Conservation (phyloP, 2,797 vertebrate species). For the Typhlichthys eigenmanni region DNA sequence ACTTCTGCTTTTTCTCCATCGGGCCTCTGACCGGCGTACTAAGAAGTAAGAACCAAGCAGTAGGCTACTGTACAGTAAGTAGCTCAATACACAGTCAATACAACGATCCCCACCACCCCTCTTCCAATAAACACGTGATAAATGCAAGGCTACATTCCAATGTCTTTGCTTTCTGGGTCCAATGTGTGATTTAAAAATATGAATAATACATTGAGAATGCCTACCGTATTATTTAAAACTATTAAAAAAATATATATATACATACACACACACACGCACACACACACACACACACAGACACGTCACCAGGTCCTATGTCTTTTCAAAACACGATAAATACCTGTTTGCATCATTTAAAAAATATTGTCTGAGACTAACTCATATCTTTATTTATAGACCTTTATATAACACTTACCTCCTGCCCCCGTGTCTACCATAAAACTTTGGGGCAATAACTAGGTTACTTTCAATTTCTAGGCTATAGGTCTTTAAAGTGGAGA, state of each 20-base stretch:
- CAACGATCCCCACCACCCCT: conserved; percentile 49
- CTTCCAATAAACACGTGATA: conserved; percentile 4
- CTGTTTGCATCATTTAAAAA: too few species aligned
- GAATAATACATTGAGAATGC: too few species aligned
- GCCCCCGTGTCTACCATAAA: not conserved
- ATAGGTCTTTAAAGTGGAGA: not conserved
- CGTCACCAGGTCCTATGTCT: not conserved
- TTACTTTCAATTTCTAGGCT: not conserved
- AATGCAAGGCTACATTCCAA: conserved; percentile 4
- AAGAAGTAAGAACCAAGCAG: conserved; percentile 42
- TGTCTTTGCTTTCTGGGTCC: conserved; percentile 1
- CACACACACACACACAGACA: not conserved
- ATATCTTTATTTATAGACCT: too few species aligned
- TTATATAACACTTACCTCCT: not conserved
- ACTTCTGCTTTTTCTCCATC: conserved; percentile 76
- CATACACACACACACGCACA: too few species aligned
- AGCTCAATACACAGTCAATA: conserved; percentile 1
- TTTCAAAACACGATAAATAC: too few species aligned
- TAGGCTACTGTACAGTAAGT: conserved; percentile 3
- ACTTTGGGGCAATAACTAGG: not conserved
- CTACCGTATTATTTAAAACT: too few species aligned
- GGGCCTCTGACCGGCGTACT: conserved; percentile 55
- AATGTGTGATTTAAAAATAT: too few species aligned
- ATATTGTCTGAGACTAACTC: too few species aligned
- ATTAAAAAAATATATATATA: not conserved